Conservation (phyloP, 2,113 vertebrate genomes). For the Talpa occidentalis region DNA sequence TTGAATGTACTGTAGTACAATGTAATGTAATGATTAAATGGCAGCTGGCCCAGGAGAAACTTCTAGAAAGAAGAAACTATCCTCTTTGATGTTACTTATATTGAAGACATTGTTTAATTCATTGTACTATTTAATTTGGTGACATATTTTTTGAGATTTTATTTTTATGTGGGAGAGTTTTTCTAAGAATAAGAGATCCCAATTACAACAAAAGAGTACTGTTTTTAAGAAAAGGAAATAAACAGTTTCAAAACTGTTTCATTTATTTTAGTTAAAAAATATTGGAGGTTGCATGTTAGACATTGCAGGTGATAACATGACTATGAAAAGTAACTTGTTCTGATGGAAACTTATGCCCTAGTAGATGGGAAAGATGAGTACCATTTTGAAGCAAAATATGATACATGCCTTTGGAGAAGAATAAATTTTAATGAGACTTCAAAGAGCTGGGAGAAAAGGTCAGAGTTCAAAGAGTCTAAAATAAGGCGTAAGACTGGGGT, state of each 20-base stretch:
- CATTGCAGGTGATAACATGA: background rate
- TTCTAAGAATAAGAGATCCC: slow-evolving; percentile 15
- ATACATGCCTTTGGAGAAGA: slow-evolving; percentile 69
- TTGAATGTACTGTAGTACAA: slow-evolving; percentile 20
- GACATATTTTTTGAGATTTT: slow-evolving; percentile 47
- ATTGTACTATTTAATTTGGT: slow-evolving; percentile 46
- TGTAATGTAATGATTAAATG: slow-evolving; percentile 40
- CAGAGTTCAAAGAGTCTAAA: slow-evolving; percentile 71
- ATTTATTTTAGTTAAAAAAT: slow-evolving; percentile 50
- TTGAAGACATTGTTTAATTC: slow-evolving; percentile 50
- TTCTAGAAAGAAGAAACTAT: slow-evolving; percentile 58
- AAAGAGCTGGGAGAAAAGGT: slow-evolving; percentile 66
- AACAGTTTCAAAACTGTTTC: slow-evolving; percentile 15
- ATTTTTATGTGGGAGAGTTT: background rate
- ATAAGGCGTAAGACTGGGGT: background rate
- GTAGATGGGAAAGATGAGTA: slow-evolving; percentile 34
- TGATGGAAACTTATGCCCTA: slow-evolving; percentile 34
- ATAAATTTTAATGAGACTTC: slow-evolving; percentile 74
- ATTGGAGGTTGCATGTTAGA: background rate
- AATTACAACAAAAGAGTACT: slow-evolving; percentile 19
- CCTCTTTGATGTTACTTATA: background rate
- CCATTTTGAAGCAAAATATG: slow-evolving; percentile 51
- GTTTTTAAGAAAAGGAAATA: slow-evolving; percentile 58
- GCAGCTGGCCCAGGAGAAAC: background rate
- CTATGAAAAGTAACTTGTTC: background rate